phyloP scores from a whole-genome alignment of 2,888 invertebrate genomes.

The Anticlea derivata region DNA sequence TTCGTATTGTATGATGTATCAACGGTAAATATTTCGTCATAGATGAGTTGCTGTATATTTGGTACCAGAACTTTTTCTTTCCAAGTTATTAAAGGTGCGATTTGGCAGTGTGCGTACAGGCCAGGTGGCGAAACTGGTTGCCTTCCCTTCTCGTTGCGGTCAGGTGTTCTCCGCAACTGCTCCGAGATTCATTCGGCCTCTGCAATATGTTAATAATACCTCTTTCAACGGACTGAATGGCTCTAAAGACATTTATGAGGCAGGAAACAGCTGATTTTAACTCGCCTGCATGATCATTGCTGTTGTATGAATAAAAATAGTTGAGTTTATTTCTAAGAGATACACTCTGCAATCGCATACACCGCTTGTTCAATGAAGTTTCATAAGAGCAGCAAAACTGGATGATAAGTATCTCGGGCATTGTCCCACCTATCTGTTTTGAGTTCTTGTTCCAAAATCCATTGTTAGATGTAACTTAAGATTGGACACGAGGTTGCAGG shows the following conservation, averaged over 20 bases:
- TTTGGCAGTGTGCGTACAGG: conserved; percentile 48
- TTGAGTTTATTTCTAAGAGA: neutral
- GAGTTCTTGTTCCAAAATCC: conserved; percentile 48
- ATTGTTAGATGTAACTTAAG: conserved; percentile 64
- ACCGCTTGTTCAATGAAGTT: conserved; percentile 5
- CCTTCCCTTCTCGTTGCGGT: conserved; percentile 52
- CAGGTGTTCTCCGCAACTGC: conserved; percentile 59
- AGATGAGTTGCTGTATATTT: conserved; percentile 34
- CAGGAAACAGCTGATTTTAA: conserved; percentile 42
- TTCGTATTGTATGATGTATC: conserved; percentile 43
- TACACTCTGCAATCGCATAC: neutral
- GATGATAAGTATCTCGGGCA: conserved; percentile 37
- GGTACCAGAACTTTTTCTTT: conserved; percentile 27
- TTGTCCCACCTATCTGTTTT: conserved; percentile 34
- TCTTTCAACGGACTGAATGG: conserved; percentile 26
- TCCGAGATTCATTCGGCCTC: conserved; percentile 45
- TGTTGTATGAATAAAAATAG: neutral
- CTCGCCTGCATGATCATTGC: neutral
- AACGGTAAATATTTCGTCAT: conserved; percentile 38
- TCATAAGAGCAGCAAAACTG: conserved; percentile 25
- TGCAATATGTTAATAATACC: conserved; percentile 35
- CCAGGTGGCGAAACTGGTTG: conserved; percentile 75
- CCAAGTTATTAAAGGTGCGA: conserved; percentile 44
- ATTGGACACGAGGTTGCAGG: conserved; percentile 57
- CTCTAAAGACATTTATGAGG: conserved; percentile 25